Evolutionary conservation across 53 echinoderm and acorn worm genomes (phyloP).

Genomic region (Patiria pectinifera): DNA sequence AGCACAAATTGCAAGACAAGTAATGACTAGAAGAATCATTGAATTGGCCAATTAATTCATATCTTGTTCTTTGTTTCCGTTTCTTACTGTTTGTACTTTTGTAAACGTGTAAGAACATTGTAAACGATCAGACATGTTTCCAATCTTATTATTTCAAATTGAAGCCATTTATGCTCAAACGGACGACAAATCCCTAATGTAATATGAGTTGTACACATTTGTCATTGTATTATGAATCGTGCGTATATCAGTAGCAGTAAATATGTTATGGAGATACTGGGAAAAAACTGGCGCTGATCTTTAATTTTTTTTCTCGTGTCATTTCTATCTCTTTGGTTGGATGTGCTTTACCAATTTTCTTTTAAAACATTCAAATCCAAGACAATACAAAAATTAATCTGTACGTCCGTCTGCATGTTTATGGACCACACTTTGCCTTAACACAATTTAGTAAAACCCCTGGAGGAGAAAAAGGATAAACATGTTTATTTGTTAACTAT

Average conservation of each 20-base stretch:
- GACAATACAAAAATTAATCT: too few species aligned
- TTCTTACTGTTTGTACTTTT: constrained; percentile 1
- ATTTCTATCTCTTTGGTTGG: neutral
- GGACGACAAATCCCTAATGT: neutral
- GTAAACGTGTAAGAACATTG: neutral
- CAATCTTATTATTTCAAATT: neutral
- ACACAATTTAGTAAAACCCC: too few species aligned
- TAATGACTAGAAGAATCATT: too few species aligned
- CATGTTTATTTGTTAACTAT: too few species aligned
- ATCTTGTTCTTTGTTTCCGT: neutral
- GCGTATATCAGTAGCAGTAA: neutral
- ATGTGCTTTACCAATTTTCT: too few species aligned
- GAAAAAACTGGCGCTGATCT: neutral
- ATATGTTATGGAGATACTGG: neutral
- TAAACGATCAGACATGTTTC: neutral
- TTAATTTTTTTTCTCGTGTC: neutral
- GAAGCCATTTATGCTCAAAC: too few species aligned
- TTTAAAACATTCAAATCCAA: too few species aligned
- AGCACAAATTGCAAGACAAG: too few species aligned
- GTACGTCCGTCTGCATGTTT: too few species aligned
- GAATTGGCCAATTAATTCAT: neutral
- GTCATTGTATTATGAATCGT: neutral
- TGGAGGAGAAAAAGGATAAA: too few species aligned
- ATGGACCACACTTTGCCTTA: too few species aligned
- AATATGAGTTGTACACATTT: constrained; percentile 2